Conservation (phyloP, 2,888 invertebrate genomes). For the Acanthosepion esculentum region DNA sequence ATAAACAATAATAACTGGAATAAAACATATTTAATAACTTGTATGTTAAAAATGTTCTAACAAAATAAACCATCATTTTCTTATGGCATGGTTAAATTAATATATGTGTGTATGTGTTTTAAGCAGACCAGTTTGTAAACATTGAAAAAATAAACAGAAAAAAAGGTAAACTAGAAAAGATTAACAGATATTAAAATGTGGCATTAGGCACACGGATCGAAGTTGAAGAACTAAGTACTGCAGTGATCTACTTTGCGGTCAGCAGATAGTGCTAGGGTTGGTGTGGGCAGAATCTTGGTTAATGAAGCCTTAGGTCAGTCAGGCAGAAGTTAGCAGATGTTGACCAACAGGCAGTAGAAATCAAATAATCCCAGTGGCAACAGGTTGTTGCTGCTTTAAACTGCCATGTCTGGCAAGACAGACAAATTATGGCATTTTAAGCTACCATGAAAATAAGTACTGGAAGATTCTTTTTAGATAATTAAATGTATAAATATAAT, state of each 20-base stretch:
- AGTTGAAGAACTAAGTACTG: neutral
- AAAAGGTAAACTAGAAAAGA: no score
- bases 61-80: no score
- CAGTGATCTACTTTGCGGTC: neutral
- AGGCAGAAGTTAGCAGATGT: neutral
- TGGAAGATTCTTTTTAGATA: neutral
- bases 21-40: no score
- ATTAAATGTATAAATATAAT: neutral
- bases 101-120: no score
- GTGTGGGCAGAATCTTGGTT: neutral
- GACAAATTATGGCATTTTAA: neutral
- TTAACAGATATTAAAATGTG: no score
- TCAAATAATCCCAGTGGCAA: conserved; percentile 4
- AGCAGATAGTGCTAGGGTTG: neutral
- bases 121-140: no score
- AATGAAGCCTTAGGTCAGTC: neutral
- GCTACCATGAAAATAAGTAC: neutral
- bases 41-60: no score
- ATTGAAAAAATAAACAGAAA: no score
- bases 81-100: no score
- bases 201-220: neutral
- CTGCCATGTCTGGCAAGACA: neutral
- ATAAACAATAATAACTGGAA: no score
- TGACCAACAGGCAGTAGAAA: neutral
- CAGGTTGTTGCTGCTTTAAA: neutral